Evolutionary conservation across 64 coral and sea anemone species (phyloP).

Genomic region (Stylophora pistillata): DNA sequence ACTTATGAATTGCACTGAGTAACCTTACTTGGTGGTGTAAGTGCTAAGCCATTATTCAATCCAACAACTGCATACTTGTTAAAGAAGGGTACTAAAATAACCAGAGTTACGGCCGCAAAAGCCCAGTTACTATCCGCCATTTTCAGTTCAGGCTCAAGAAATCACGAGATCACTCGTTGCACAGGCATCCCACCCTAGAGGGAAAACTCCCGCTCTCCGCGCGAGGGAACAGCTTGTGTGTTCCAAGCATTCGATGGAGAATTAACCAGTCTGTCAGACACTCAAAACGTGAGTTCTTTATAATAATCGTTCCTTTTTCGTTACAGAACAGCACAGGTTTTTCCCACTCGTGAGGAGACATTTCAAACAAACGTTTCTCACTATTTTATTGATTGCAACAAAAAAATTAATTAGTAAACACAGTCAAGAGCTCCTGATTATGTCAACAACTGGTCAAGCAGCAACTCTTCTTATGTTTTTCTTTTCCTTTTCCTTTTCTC

Average conservation of each 20-base stretch:
- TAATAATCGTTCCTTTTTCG: no score
- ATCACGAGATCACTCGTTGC: neutral
- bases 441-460: neutral
- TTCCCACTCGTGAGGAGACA: no score
- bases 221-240: no score
- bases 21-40: conserved; percentile 71
- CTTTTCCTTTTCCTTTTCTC: neutral
- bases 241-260: no score
- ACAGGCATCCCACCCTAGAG: neutral
- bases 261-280: no score
- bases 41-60: conserved; percentile 58
- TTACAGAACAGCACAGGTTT: no score
- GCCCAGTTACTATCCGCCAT: neutral
- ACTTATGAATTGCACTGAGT: neutral
- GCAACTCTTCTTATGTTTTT: neutral
- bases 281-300: no score
- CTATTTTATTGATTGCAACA: no score
- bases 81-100: neutral
- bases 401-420: no score
- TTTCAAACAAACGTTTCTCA: no score
- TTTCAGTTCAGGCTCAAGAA: no score
- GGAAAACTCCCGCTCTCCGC: neutral
- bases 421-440: neutral
- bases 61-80: neutral
- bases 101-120: neutral